Conservation (phyloP, 2,888 invertebrate species). For the Odiellus spinosus region DNA sequence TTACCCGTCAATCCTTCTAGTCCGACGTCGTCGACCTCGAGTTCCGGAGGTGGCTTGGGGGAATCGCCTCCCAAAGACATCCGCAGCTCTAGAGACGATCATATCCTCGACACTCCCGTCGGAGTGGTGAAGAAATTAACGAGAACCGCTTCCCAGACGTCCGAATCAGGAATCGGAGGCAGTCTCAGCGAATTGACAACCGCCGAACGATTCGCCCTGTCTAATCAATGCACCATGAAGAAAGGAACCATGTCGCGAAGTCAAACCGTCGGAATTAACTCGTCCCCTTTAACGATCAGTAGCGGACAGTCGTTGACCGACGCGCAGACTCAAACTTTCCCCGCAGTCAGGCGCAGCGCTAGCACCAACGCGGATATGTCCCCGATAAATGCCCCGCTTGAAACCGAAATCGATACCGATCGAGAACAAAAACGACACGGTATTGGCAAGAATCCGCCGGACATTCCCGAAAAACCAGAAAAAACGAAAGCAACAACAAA, state of each 20-base stretch:
- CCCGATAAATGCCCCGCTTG: background rate
- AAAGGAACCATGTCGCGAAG: conserved; percentile 31
- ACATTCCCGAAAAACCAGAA: background rate
- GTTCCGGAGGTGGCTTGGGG: background rate
- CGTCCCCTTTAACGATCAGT: too few relatives aligned
- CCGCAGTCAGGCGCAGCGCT: conserved; percentile 14
- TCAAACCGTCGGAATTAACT: too few relatives aligned
- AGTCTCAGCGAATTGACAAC: conserved; percentile 39
- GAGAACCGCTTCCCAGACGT: background rate
- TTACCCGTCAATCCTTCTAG: conserved; percentile 38
- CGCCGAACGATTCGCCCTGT: conserved; percentile 58
- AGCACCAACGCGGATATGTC: conserved; percentile 3
- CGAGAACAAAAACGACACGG: background rate
- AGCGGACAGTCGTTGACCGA: background rate
- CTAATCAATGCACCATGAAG: conserved; percentile 58
- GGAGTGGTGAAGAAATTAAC: background rate
- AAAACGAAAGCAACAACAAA: background rate
- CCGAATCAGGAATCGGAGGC: background rate
- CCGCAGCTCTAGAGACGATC: too few relatives aligned
- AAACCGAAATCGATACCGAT: too few relatives aligned
- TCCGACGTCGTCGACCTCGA: conserved; percentile 13
- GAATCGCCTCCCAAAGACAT: background rate
- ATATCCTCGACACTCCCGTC: background rate
- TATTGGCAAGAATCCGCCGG: background rate
- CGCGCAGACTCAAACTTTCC: conserved; percentile 11